Conservation (phyloP, 2,888 invertebrate genomes). For the Drosophila melanosoma region DNA sequence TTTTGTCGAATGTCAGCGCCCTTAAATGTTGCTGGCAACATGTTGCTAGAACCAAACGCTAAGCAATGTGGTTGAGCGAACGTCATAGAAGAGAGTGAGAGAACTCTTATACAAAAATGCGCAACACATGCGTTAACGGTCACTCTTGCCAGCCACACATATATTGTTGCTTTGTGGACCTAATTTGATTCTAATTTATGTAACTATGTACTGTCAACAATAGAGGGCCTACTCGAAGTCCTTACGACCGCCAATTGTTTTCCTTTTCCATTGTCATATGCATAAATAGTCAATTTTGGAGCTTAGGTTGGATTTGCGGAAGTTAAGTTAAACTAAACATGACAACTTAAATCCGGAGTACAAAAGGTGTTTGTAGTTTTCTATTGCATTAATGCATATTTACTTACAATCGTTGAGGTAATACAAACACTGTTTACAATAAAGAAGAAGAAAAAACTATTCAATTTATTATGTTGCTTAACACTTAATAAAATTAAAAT, state of each 20-base stretch:
- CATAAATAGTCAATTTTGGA: slow-evolving; percentile 12
- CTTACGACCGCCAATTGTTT: slow-evolving; percentile 40
- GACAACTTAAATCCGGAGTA: background rate
- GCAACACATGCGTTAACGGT: slow-evolving; percentile 54
- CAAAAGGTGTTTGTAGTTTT: background rate
- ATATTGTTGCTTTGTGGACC: slow-evolving; percentile 44
- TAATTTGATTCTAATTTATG: slow-evolving; percentile 73
- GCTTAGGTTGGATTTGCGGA: background rate
- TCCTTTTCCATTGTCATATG: slow-evolving; percentile 26
- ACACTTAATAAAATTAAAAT: background rate
- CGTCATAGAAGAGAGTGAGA: slow-evolving; percentile 3
- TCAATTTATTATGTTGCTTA: background rate
- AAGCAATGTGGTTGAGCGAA: slow-evolving; percentile 2
- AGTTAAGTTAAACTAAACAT: background rate
- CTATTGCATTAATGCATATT: background rate
- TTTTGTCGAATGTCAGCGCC: background rate
- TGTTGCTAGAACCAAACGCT: slow-evolving; percentile 36
- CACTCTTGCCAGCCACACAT: slow-evolving; percentile 22
- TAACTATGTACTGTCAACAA: slow-evolving; percentile 66
- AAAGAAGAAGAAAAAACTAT: background rate
- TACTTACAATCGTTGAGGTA: background rate
- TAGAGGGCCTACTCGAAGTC: slow-evolving; percentile 40
- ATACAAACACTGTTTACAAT: background rate
- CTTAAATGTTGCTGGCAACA: slow-evolving; percentile 43
- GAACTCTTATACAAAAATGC: slow-evolving; percentile 61